These are phyloP conservation scores for Antennarius striatus DNA, from an alignment of 2,113 vertebrate genomes.

Conservation along the genomic window DNA sequence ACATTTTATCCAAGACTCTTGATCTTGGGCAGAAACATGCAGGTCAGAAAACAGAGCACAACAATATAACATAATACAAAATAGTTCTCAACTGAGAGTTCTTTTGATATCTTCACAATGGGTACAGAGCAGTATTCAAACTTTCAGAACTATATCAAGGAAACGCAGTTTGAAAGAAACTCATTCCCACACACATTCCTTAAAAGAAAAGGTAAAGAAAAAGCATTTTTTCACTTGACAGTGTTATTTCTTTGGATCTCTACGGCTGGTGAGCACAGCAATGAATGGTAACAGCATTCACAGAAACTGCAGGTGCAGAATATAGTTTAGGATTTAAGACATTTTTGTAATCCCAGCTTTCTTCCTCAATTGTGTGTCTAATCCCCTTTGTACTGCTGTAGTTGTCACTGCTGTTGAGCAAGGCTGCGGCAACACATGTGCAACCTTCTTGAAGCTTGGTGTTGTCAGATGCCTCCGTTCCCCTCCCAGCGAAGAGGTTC, in stretches of 20 bases:
- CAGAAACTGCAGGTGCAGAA: not conserved
- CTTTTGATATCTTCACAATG: not conserved
- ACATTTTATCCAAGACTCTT: too few relatives aligned
- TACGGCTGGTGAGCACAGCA: constrained; percentile 11
- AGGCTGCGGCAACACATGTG: constrained; percentile 8
- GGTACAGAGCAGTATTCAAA: not conserved
- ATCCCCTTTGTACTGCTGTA: not conserved
- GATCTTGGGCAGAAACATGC: too few relatives aligned
- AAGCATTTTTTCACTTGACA: not conserved
- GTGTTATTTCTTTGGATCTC: constrained; percentile 5
- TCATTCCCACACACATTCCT: constrained; percentile 13
- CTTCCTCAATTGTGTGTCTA: not conserved
- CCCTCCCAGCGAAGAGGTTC: constrained; percentile 33
- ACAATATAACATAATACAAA: too few relatives aligned
- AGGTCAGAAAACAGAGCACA: too few relatives aligned
- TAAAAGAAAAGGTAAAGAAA: not conserved
- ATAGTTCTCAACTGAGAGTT: too few relatives aligned
- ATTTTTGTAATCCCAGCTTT: not conserved
- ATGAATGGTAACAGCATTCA: not conserved
- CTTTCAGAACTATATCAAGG: constrained; percentile 11
- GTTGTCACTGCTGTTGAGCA: constrained; percentile 1
- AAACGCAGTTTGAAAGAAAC: constrained; percentile 2
- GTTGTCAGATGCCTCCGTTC: constrained; percentile 15
- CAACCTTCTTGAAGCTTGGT: not conserved
- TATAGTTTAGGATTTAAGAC: not conserved